Evolutionary conservation across 2,113 vertebrate species (phyloP).

Genomic region (Ceyx cyanopectus): DNA sequence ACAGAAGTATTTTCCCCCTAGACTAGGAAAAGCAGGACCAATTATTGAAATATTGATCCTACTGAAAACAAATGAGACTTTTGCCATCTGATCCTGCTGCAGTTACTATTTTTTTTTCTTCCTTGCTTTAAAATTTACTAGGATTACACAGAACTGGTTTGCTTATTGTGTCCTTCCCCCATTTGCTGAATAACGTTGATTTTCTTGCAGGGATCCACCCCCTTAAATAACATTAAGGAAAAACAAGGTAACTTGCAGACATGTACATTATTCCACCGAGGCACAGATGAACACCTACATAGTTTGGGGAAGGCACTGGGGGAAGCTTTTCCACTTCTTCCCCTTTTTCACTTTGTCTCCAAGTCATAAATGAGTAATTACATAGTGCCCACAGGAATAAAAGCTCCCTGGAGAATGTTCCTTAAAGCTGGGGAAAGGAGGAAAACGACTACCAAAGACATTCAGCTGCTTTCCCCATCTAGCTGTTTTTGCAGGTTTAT

Average conservation of each 20-base stretch:
- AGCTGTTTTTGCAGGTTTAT: not conserved
- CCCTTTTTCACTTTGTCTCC: not conserved
- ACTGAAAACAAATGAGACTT: not conserved
- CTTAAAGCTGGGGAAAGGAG: not conserved
- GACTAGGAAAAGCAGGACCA: not conserved
- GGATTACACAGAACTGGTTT: not conserved
- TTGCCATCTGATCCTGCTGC: not conserved
- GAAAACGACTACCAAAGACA: not conserved
- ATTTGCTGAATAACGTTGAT: not conserved
- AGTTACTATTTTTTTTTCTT: not conserved
- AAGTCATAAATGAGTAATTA: not conserved
- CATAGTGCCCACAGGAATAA: not conserved
- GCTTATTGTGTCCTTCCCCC: not conserved
- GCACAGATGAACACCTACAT: not conserved
- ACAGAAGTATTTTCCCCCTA: not conserved
- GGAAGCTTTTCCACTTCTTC: not conserved
- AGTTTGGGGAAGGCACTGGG: not conserved
- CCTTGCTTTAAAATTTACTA: not conserved
- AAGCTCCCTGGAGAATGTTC: not conserved
- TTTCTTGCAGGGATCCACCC: not conserved
- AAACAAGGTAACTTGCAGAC: not conserved
- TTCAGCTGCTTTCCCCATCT: not conserved
- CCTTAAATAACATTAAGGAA: not conserved
- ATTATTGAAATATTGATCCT: not conserved
- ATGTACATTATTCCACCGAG: not conserved